Conservation (phyloP, 2,113 vertebrate genomes). For the Oryzias javanicus region DNA sequence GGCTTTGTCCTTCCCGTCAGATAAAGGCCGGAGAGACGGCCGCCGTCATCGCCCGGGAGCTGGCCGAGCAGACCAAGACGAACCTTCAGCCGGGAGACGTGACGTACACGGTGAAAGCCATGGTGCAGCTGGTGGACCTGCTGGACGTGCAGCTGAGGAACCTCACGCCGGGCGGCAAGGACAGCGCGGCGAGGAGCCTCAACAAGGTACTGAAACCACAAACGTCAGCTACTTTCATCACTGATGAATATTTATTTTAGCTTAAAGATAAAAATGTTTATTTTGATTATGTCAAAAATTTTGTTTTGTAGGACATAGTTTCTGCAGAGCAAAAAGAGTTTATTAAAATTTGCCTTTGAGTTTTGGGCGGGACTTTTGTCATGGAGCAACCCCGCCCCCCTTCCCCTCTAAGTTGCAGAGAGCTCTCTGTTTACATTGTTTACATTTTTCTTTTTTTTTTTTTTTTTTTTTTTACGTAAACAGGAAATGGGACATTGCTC, state of each 20-base stretch:
- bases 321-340: too few species aligned
- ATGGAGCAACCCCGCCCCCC: too few species aligned
- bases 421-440: too few species aligned
- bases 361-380: too few species aligned
- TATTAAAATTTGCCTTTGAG: too few species aligned
- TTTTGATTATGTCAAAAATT: too few species aligned
- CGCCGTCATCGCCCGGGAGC: conserved; percentile 92
- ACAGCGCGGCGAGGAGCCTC: conserved; percentile 94
- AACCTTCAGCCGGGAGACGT: conserved; percentile 92
- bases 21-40: conserved; percentile 91
- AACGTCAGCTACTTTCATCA: background rate
- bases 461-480: too few species aligned
- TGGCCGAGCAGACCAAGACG: conserved; percentile 90
- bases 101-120: conserved; percentile 88
- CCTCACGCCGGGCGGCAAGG: conserved; percentile 94
- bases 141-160: conserved; percentile 93
- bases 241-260: too few species aligned
- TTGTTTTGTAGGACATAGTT: background rate
- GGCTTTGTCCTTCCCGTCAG: conserved; percentile 60
- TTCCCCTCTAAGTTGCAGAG: too few species aligned
- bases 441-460: too few species aligned
- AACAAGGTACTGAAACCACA: conserved; percentile 84
- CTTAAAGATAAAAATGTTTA: too few species aligned
- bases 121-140: conserved; percentile 94
- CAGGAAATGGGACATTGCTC: too few species aligned